Conservation (phyloP, 2,113 vertebrate species). For the Austrofundulus limnaeus region DNA sequence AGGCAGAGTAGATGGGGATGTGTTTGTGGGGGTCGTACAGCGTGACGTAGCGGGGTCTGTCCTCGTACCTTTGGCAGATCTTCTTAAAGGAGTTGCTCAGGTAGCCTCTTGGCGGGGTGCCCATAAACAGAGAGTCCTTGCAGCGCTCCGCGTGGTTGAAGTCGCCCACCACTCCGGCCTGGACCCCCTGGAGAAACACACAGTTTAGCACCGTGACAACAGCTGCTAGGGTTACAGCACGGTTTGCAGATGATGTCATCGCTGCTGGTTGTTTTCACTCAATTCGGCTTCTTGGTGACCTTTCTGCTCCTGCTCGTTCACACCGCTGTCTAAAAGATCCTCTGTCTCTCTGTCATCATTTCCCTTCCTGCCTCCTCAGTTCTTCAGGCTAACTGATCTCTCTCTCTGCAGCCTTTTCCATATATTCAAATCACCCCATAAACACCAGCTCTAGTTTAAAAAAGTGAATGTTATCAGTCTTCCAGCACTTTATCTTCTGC, state of each 20-base stretch:
- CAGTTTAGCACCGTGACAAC: constrained; percentile 11
- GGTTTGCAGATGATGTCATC: constrained; percentile 33
- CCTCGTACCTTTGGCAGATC: constrained; percentile 73
- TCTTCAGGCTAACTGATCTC: constrained; percentile 13
- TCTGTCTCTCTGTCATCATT: constrained; percentile 33
- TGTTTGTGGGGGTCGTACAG: constrained; percentile 68
- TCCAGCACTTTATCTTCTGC: constrained; percentile 21
- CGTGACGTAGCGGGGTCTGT: constrained; percentile 68
- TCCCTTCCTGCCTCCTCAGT: constrained; percentile 30
- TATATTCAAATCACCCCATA: constrained; percentile 60
- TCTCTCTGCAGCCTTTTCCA: constrained; percentile 53
- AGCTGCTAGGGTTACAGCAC: constrained; percentile 5
- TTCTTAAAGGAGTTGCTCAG: constrained; percentile 58
- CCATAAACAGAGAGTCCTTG: constrained; percentile 74
- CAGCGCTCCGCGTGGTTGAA: constrained; percentile 71
- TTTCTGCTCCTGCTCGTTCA: background rate
- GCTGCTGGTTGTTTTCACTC: background rate
- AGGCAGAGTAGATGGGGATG: constrained; percentile 74
- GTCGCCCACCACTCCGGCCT: constrained; percentile 65
- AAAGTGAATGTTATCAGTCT: constrained; percentile 46
- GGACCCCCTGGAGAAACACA: constrained; percentile 21
- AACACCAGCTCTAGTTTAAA: constrained; percentile 18
- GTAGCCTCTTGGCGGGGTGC: constrained; percentile 73
- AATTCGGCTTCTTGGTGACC: background rate
- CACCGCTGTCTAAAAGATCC: constrained; percentile 20